phyloP scores from a whole-genome alignment of 2,888 invertebrate genomes.

The Idaea straminata region DNA sequence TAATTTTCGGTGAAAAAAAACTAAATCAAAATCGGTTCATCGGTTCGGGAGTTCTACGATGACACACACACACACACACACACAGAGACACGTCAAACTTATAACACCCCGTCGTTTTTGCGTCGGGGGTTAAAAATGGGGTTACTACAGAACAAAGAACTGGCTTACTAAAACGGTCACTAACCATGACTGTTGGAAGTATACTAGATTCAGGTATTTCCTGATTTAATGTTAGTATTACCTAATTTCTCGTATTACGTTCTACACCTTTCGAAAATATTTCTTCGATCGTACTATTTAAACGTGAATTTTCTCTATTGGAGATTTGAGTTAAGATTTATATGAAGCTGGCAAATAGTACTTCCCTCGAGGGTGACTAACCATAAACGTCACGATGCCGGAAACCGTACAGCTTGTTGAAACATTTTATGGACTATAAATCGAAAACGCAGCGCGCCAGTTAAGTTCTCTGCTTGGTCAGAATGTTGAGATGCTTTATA shows the following conservation, averaged over 20 bases:
- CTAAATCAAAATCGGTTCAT: too few species aligned
- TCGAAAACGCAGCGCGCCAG: conserved; percentile 44
- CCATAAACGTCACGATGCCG: conserved; percentile 58
- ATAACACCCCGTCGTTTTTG: too few species aligned
- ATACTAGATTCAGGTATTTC: too few species aligned
- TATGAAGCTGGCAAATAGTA: conserved; percentile 41
- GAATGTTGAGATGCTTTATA: conserved; percentile 22
- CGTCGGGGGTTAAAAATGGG: too few species aligned
- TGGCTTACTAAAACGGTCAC: too few species aligned
- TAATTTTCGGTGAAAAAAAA: too few species aligned
- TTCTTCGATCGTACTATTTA: background rate
- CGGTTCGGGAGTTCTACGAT: too few species aligned
- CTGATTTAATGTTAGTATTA: too few species aligned
- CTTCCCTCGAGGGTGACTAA: conserved; percentile 40
- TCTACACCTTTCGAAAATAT: background rate
- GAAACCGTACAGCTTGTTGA: conserved; percentile 59
- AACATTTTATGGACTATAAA: conserved; percentile 69
- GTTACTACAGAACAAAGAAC: too few species aligned
- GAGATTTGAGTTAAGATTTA: conserved; percentile 22
- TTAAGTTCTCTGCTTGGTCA: conserved; percentile 52
- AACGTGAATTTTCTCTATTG: conserved; percentile 9
- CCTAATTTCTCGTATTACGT: background rate
- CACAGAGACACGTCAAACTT: too few species aligned
- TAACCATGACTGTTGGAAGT: too few species aligned
- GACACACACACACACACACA: too few species aligned